These are phyloP conservation scores for Drusus annulatus DNA, from an alignment of 1,140 invertebrate genomes.

Conservation along the genomic window DNA sequence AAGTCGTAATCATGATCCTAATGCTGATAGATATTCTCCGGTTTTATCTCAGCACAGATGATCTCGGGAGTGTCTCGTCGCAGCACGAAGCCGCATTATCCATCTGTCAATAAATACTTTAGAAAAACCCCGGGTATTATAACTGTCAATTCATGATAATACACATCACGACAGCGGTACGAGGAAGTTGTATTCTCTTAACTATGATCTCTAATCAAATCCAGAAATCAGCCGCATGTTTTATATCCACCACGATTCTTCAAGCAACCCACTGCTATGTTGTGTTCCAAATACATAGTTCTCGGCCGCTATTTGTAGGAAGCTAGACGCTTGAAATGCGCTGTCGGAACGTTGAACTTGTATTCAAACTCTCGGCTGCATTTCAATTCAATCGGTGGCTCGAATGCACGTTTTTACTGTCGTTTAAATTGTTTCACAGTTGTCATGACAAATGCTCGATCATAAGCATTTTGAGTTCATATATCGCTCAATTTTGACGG, in stretches of 20 bases:
- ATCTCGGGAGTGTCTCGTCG: background rate
- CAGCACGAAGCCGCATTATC: slow-evolving; percentile 29
- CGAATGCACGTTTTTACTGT: too few species aligned
- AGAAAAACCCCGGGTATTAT: background rate
- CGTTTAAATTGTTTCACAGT: too few species aligned
- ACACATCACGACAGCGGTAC: slow-evolving; percentile 49
- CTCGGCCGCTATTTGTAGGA: background rate
- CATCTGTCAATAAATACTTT: slow-evolving; percentile 51
- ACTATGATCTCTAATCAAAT: slow-evolving; percentile 50
- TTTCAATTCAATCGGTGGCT: too few species aligned
- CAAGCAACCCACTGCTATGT: background rate
- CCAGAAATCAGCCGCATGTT: slow-evolving; percentile 45
- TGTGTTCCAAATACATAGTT: slow-evolving; percentile 6
- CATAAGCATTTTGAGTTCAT: too few species aligned
- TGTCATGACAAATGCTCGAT: too few species aligned
- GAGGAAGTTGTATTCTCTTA: slow-evolving; percentile 48
- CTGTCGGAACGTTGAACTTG: background rate
- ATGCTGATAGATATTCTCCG: too few species aligned
- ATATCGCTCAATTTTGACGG: too few species aligned
- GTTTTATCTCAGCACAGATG: too few species aligned
- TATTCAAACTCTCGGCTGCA: too few species aligned
- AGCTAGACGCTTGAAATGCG: background rate
- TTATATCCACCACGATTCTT: slow-evolving; percentile 29
- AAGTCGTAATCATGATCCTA: too few species aligned
- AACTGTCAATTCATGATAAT: slow-evolving; percentile 54